These are phyloP conservation scores for Dysmachus trigonus DNA, from an alignment of 2,888 invertebrate species.

Conservation along the genomic window DNA sequence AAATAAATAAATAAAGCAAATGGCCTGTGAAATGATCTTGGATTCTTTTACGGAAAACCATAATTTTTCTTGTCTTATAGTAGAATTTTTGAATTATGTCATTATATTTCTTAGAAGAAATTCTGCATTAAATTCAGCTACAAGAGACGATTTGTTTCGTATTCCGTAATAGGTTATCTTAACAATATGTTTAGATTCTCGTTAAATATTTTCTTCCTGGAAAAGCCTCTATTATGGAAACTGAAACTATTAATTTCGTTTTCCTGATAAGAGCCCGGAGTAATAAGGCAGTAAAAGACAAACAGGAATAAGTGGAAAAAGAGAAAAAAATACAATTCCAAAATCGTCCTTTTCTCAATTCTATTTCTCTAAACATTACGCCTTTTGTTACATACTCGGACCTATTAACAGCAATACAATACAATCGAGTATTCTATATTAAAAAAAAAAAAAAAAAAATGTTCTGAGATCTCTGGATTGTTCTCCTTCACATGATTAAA, in stretches of 20 bases:
- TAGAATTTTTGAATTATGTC: too few species aligned
- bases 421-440: background rate
- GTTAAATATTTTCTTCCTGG: too few species aligned
- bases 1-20: too few species aligned
- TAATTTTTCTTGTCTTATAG: background rate
- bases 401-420: background rate
- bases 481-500: background rate
- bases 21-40: too few species aligned
- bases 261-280: background rate
- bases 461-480: background rate
- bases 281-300: background rate
- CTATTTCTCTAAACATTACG: background rate
- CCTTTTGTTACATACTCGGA: background rate
- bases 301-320: background rate
- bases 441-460: too few species aligned
- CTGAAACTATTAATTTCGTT: background rate
- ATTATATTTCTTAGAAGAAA: too few species aligned
- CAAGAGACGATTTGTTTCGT: too few species aligned
- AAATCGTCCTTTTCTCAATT: background rate
- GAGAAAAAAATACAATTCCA: background rate
- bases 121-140: too few species aligned
- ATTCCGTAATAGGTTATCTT: too few species aligned
- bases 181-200: too few species aligned
- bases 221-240: too few species aligned
- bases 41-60: background rate